Evolutionary conservation across 2,888 invertebrate species (phyloP), one percentile per base, ranked within the genome.

Genomic region (Cacoxenus indagator): DNA sequence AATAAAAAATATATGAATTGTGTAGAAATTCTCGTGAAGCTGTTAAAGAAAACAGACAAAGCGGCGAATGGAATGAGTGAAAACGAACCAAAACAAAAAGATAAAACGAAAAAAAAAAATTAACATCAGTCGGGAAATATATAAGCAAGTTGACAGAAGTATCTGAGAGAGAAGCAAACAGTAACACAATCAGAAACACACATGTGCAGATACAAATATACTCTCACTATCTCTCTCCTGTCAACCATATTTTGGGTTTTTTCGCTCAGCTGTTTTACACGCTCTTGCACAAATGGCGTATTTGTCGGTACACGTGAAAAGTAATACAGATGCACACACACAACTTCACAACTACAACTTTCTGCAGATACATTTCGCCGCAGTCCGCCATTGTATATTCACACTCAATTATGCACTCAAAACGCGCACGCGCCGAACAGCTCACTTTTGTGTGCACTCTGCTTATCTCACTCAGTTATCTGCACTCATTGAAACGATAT

Each of bases 401-500:
- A 11, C 4, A 37, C 14, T 29, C 31, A 19, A 29, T n/a, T 19
- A 31, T 11, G 31, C 59, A 29, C 62, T 45, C 62, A 45, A 43
- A 8, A 11, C 54, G 54, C 71, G 62, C 62, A 65, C 26, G 67
- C 68, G 68, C 71, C 66, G 61, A 67, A 11, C 14, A 31, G 59
- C 55, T 17, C 59, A 22, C 69, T 73, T 66, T 73, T 48, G 48
- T 17, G 48, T n/a, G 48, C 37, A 11, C 37, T 37, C 14, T 8
- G 3, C 37, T 37, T 37, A 37, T 37, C 66, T 27, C 57, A 29
- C 67, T 64, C 67, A 69, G 46, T 27, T 43, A 22, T 45, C 46
- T 26, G 55, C 68, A 48, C 61, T 66, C 48, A 70, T 73, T 75
- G 81, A 74, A 69, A 73, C n/a, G n/a, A n/a, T n/a, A n/a, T n/a